These are phyloP conservation scores for Callionymus lyra DNA, from an alignment of 2,113 vertebrate species.

Conservation along the genomic window DNA sequence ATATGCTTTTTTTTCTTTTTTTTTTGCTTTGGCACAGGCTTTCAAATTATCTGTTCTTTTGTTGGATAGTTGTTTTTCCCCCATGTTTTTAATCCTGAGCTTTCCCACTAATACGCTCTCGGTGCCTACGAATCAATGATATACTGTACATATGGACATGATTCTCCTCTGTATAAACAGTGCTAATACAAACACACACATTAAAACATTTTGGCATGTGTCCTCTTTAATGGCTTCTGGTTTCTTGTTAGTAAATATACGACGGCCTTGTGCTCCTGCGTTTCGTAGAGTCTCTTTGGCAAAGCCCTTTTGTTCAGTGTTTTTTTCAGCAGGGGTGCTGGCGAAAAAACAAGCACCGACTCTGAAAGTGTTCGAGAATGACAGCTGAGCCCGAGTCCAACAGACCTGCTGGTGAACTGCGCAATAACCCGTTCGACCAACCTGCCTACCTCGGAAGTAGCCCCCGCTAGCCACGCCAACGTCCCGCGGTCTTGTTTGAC, in stretches of 20 bases:
- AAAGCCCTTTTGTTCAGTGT: slow-evolving; percentile 38
- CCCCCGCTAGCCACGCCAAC: slow-evolving; percentile 10
- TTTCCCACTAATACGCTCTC: slow-evolving; percentile 37
- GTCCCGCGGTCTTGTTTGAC: slow-evolving; percentile 15
- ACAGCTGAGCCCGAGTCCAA: slow-evolving; percentile 44
- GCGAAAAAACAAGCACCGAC: neutral
- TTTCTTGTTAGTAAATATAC: slow-evolving; percentile 34
- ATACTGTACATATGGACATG: slow-evolving; percentile 54
- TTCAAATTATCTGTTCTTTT: slow-evolving; percentile 16
- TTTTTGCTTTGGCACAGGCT: slow-evolving; percentile 54
- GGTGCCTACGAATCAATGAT: slow-evolving; percentile 40
- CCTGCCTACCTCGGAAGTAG: slow-evolving; percentile 27
- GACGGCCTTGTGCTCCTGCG: slow-evolving; percentile 35
- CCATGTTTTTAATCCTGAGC: slow-evolving; percentile 43
- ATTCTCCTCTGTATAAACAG: slow-evolving; percentile 54
- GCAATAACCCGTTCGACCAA: slow-evolving; percentile 31
- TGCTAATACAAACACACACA: slow-evolving; percentile 56
- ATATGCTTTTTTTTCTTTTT: slow-evolving; percentile 15
- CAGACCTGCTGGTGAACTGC: slow-evolving; percentile 52
- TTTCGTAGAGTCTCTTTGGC: slow-evolving; percentile 31
- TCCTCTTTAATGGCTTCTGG: slow-evolving; percentile 66
- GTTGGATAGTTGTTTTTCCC: slow-evolving; percentile 15
- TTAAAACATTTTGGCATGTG: slow-evolving; percentile 62
- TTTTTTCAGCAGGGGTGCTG: neutral
- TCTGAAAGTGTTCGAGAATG: slow-evolving; percentile 21